A percentile compares a stretch with the other conserved stretches of the same genome.
Evolutionary conservation across 2,797 vertebrate genomes (phyloP).

Genomic region (Champsocephalus esox): DNA sequence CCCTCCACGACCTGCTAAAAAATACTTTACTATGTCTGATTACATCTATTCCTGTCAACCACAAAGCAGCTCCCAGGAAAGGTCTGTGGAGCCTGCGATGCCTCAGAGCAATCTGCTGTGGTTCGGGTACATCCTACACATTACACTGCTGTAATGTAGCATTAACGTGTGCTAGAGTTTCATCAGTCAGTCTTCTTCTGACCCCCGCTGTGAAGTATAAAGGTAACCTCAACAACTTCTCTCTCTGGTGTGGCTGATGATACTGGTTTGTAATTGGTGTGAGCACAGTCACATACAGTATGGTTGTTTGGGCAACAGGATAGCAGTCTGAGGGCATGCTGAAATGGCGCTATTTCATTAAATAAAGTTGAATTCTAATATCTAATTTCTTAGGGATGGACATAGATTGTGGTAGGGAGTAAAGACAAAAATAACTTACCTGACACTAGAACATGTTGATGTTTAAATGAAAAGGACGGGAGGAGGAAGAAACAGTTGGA

Average conservation of each 20-base stretch:
- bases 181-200: neutral
- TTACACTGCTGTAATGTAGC: neutral
- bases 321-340: neutral
- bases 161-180: conserved; percentile 6
- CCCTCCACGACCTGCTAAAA: conserved; percentile 65
- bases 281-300: neutral
- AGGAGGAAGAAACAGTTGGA: conserved; percentile 46
- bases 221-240: conserved; percentile 2
- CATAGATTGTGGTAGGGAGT: neutral
- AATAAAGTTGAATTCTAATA: neutral
- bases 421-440: conserved; percentile 24
- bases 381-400: neutral
- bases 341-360: neutral
- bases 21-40: conserved; percentile 73
- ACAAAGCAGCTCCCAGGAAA: conserved; percentile 57
- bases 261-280: neutral
- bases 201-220: neutral
- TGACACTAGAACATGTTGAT: conserved; percentile 33
- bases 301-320: conserved; percentile 1
- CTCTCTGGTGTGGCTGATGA: conserved; percentile 18
- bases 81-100: conserved; percentile 40
- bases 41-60: conserved; percentile 77
- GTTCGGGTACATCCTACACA: conserved; percentile 16
- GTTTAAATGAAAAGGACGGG: conserved; percentile 27
- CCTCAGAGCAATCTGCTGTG: conserved; percentile 33